Evolutionary conservation across 2,888 invertebrate genomes (phyloP).

Genomic region (Lypha dubia): DNA sequence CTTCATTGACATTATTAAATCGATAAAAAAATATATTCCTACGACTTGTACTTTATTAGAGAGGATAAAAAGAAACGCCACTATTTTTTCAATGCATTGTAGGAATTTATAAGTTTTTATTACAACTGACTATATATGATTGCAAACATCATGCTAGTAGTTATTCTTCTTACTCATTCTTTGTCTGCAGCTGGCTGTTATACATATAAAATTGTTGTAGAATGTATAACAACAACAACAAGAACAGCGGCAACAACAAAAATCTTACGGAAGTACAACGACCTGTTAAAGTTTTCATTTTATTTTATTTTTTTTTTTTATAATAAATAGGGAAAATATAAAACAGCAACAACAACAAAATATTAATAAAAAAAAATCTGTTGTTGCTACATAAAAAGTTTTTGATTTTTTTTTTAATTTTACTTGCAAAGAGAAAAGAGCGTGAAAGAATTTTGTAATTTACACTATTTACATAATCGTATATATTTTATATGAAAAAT

Average conservation of each 20-base stretch:
- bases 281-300: slow-evolving; percentile 68
- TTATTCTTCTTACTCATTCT: slow-evolving; percentile 20
- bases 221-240: slow-evolving; percentile 18
- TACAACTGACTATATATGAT: slow-evolving; percentile 37
- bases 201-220: slow-evolving; percentile 37
- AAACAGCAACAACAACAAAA: not conserved
- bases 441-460: slow-evolving; percentile 70
- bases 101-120: slow-evolving; percentile 16
- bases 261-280: slow-evolving; percentile 68
- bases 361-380: slow-evolving; percentile 48
- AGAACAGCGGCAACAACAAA: slow-evolving; percentile 36
- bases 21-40: slow-evolving; percentile 44
- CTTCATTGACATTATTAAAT: slow-evolving; percentile 57
- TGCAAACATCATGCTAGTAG: slow-evolving; percentile 37
- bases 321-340: slow-evolving; percentile 31
- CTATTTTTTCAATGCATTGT: slow-evolving; percentile 17
- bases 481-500: slow-evolving; percentile 7
- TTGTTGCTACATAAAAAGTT: slow-evolving; percentile 33
- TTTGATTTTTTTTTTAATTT: slow-evolving; percentile 3
- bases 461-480: slow-evolving; percentile 63
- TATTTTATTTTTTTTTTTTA: not conserved
- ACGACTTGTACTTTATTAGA: not conserved
- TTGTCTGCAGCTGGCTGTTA: slow-evolving; percentile 16
- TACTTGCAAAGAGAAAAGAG: slow-evolving; percentile 34
- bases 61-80: slow-evolving; percentile 8